Evolutionary conservation across 2,888 invertebrate species (phyloP), one percentile per base, ranked within the genome.

Genomic region (Chrysomela aeneicollis): DNA sequence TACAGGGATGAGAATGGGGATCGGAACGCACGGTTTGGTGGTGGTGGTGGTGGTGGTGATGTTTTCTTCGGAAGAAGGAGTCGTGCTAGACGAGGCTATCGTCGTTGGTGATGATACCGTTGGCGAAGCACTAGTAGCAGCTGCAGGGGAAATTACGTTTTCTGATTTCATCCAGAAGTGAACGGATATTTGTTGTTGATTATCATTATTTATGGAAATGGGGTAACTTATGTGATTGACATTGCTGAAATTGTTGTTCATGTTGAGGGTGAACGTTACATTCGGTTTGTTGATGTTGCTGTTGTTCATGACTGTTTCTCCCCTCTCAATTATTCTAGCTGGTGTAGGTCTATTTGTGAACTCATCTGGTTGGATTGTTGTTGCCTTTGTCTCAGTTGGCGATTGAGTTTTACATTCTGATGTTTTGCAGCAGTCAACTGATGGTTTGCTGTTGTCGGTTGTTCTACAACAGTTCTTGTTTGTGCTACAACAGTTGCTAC

Each of bases 171-270:
- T 42, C 32, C 32, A 35, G 42, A 22, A 17, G 17, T 19, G 1
- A 3, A 58, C 12, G 1, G 50, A 5, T 32, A 63, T 42, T 17
- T 51, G 19, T n/a, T 50, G 22, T 0, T 12, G 26, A 37, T 69
- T 66, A 12, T 54, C 53, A 52, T 61, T 66, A n/a, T 47, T 35
- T 1, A 73, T 59, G 22, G 9, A 59, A 9, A 73, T 61, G 30
- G 68, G 70, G 9, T 68, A 18, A 35, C 64, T 9, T 8, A 73
- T 51, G 15, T 35, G 50, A 30, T 73, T 70, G 19, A 58, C 55
- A 10, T 64, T 62, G 8, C 59, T 54, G 19, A 73, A 42, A 1
- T 15, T 57, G 53, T 73, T 71, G 10, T 55, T 68, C 1, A 70
- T 8, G 26, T 30, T 65, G 1, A 68, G 19, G 15, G 62, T 46